Base-by-base conservation (phyloP, 2,888 invertebrate species). In the Clitarchus hookeri region DNA sequence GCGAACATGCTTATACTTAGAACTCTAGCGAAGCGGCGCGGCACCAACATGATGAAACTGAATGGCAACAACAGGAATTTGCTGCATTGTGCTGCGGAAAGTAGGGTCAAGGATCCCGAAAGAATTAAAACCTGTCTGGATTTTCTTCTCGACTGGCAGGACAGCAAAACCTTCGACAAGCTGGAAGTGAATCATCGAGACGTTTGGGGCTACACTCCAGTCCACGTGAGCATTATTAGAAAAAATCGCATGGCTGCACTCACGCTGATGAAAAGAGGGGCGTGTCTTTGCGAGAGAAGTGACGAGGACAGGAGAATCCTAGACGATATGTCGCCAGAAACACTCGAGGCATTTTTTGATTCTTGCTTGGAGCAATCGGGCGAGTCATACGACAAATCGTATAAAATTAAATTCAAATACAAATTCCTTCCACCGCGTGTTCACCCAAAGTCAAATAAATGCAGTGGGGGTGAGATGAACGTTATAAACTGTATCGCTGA, bases 311-410 rank as follows among this genome's bases (percentile, higher is more conserved):
- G 23, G 36, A 27, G 19, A 16, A 26, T 82, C 27, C 27, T 82
- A 23, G 82, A 82, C 26, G 82, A 27, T 12, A 82, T 82, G 19
- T 27, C 26, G 25, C 82, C 82, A 82, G 44, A 82, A 27, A 82
- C 82, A 23, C 27, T 82, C 0, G 82, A 82, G n/a, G 27, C 82
- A 0, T 82, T 82, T 9, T 26, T 82, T 0, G 82, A 82, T 27
- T 26, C 26, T 26, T 26, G 82, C 82, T 27, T 82, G 13, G 27
- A 26, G 8, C 27, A 82, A 6, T 23, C 27, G 9, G 27, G 27
- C 3, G 27, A 82, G 13, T 9, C 27, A 0, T 26, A 27, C 16
- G 82, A 82, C 13, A 82, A 26, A 12, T 23, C 27, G 16, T 82
- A 12, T 23, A 82, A 27, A 6, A 23, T 82, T 6, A 27, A 23